These are phyloP conservation scores for Drosophila pseudotalamancana DNA, from an alignment of 2,888 invertebrate genomes.

Conservation along the genomic window DNA sequence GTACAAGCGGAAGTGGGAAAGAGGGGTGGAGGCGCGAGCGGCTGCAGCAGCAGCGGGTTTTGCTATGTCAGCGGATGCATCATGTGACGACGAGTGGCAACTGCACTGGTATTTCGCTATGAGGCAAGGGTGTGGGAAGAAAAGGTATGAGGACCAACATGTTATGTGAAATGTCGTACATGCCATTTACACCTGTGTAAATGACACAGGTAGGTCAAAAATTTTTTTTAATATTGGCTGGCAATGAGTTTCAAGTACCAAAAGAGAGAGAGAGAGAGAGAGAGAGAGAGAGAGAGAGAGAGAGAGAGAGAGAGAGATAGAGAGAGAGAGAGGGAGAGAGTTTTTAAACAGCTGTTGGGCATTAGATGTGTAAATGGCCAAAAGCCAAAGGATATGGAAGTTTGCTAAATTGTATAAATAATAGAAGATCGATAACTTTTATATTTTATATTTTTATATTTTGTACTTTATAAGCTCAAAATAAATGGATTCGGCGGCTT, in stretches of 20 bases:
- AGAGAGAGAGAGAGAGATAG: background rate
- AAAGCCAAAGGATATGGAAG: constrained; percentile 1
- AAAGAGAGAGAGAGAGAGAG: background rate
- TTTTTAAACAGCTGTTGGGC: constrained; percentile 16
- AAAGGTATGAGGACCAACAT: background rate
- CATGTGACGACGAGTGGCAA: constrained; percentile 66
- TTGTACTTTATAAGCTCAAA: background rate
- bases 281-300: background rate
- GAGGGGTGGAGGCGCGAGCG: background rate
- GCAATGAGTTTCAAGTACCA: constrained; percentile 11
- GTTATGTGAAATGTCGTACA: constrained; percentile 38
- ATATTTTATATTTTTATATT: background rate
- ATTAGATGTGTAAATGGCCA: constrained; percentile 4
- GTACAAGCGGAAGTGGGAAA: constrained; percentile 56
- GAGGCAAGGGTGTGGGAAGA: background rate
- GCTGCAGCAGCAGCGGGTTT: constrained; percentile 13
- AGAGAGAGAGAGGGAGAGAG: background rate
- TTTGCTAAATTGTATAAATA: constrained; percentile 37
- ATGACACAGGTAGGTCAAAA: constrained; percentile 71
- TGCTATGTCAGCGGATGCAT: constrained; percentile 72
- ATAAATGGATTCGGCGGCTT: too few species aligned
- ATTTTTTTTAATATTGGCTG: constrained; percentile 20
- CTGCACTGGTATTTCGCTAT: constrained; percentile 1
- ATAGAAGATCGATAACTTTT: constrained; percentile 26
- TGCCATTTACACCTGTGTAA: constrained; percentile 75